Base-by-base conservation (phyloP, 1,140 invertebrate genomes). In the Oncopodura yosiiana region DNA sequence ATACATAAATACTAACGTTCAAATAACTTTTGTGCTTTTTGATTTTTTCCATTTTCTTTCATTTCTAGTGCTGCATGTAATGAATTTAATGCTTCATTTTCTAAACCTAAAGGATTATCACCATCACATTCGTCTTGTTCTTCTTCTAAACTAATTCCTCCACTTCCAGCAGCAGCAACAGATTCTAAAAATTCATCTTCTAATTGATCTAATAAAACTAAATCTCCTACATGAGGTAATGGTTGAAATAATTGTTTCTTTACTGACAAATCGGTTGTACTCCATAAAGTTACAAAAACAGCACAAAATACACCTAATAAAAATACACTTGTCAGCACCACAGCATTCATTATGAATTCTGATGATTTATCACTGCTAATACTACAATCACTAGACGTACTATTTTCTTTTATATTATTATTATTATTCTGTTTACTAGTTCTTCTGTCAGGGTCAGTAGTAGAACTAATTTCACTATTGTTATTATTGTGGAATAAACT, bases 11-110 rank as follows among this genome's bases (percentile, higher is more conserved):
- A 32, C 14, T 32, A 32, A 14, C 43, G 58, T 23, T 60, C 46
- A 41, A 60, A 60, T 34, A 60, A 32, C 23, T 52, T 54, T 18
- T 60, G 58, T 0, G 58, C 52, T 42, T 60, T 60, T 3, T n/a
- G 8, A 11, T 34, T 14, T 34, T 55, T 55, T 18, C 52, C 56
- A 18, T 52, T 21, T 24, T 56, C 53, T 34, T 60, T 62, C 45
- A 56, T 49, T 41, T 56, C 51, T 12, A 49, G 41, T 14, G 39
- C 52, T 11, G 44, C 42, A 42, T 53, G 53, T 26, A 56, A n/a
- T 24, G 58, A 45, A 24, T 34, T 39, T 18, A 58, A 43, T 12
- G 51, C 58, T 75, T 96, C 92, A 53, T 67, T 66, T 56, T 64
- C 62, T 4, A 53, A 49, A 41, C 60, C 60, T 39, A 63, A 49